phyloP scores from a whole-genome alignment of 2,797 vertebrate genomes.

The Lithobates pipiens region DNA sequence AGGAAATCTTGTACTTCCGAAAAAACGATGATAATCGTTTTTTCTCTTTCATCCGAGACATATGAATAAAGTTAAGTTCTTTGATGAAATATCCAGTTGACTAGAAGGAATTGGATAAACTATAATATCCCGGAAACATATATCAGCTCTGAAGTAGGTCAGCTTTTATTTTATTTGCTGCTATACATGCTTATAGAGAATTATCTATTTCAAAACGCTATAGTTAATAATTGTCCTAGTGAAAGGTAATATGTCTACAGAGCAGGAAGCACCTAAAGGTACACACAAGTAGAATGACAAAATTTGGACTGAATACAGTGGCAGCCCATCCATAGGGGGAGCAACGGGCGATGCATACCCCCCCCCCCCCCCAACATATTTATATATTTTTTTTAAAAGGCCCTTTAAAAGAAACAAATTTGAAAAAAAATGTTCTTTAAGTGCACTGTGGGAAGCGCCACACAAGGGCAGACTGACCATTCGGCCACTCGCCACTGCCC shows the following conservation, averaged over 20 bases:
- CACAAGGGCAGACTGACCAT: no score
- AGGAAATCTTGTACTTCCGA: conserved; percentile 20
- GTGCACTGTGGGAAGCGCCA: no score
- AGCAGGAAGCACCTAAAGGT: not conserved
- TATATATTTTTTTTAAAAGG: no score
- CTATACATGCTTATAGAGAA: conserved; percentile 20
- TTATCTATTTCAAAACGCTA: conserved; percentile 11
- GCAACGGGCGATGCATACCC: no score
- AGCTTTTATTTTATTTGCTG: conserved; percentile 1
- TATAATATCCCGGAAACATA: conserved; percentile 27
- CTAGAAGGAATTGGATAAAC: conserved; percentile 23
- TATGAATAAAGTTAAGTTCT: conserved; percentile 46
- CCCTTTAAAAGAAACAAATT: no score
- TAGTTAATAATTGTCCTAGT: not conserved
- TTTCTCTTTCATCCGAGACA: conserved; percentile 26
- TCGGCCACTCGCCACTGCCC: no score
- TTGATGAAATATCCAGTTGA: conserved; percentile 46
- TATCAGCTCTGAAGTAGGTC: conserved; percentile 39
- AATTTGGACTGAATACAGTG: no score
- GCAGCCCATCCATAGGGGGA: no score
- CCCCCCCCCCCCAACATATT: no score
- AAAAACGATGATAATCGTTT: conserved; percentile 34
- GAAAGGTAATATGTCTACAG: not conserved
- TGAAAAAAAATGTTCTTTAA: no score
- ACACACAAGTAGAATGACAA: not conserved